Base-by-base conservation (phyloP, 2,888 invertebrate species). In the Digitonthophagus gazella region DNA sequence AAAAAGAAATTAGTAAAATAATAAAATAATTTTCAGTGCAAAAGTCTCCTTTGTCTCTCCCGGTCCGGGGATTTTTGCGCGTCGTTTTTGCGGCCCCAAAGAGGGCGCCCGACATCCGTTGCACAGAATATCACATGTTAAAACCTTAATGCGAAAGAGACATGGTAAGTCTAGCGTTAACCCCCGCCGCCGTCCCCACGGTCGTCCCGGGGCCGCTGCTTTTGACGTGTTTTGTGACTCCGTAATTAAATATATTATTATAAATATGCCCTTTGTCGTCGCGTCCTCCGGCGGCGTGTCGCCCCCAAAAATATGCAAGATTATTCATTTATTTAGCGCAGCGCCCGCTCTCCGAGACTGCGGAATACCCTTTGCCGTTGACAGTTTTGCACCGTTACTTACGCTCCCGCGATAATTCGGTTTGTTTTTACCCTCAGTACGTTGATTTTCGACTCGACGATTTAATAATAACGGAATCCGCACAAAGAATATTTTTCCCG, bases 221-320 rank as follows among this genome's bases (percentile, higher is more conserved):
- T 80, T 80, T 80, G 80, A 80, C 80, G 78, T 61, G 61, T 6
- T 78, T 74, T 76, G 79, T 79, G 80, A 80, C 78, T 78, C 76
- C 76, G 79, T 80, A 80, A 80, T 80, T 80, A 80, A 80, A 80
- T 80, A 80, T 80, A 80, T 80, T 80, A 80, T 80, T 80, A 80
- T 80, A 80, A 80, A 80, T 80, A 80, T 78, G 79, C 75, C 75
- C 76, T 78, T 77, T 77, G 75, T 77, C 28, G 28, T 44, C 28
- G 61, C 20, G 44, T 11, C 11, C 3, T 16, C 55, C 57, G 6
- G 61, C 18, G 2, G n/a, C 61, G n/a, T n/a, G 19, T 20, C 61
- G 19, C 18, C 19, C 61, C 16, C 73, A 79, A 78, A 80, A 79
- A 79, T 61, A 20, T 61, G 61, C 78, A 79, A 78, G 79, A 79